Base-by-base conservation (phyloP, 2,797 vertebrate genomes). In the Lepidocolaptes lacrymiger region DNA sequence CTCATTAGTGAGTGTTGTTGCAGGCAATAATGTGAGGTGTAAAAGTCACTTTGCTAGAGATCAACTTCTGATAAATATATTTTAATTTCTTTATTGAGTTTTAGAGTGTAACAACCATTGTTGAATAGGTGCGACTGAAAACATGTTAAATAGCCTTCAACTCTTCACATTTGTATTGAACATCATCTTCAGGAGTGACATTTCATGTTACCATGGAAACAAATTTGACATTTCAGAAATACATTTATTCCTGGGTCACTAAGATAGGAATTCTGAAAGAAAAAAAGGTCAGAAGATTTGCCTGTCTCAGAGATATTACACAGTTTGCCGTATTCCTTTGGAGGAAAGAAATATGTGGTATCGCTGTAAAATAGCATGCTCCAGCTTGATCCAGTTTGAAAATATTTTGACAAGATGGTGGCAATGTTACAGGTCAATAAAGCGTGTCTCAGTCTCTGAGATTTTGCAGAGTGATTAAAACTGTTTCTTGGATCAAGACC, bases 171-270 rank as follows among this genome's bases (percentile, higher is more conserved):
- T 96, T 92, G 84, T 97, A 96, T 95, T 94, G 89, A 94, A 91
- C 81, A 96, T 97, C 84, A 95, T 96, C 95, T 95, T 75, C 90
- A 98, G 88, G 93, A 97, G 88, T 96, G 96, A 95, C 92, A 97
- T 97, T 95, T 96, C 95, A 72, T 79, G 96, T 98, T 97, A 80
- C 97, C 96, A 98, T 97, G 97, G 97, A 96, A 98, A 98, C 96
- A 91, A 90, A 94, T 89, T 94, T 97, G 96, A 96, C 94, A 96
- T 96, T 92, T 96, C 91, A 96, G 97, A 97, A 97, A 96, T 94
- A 93, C 96, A 76, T 96, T 97, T 97, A 97, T 97, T 96, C 93
- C 85, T 97, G 92, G 97, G 97, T 97, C 94, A 98, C 90, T 93
- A 93, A 79, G 92, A 96, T 96, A 92, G 83, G 95, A 91, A 94